Evolutionary conservation across 2,113 vertebrate species (phyloP).

Genomic region (Maccullochella peelii): DNA sequence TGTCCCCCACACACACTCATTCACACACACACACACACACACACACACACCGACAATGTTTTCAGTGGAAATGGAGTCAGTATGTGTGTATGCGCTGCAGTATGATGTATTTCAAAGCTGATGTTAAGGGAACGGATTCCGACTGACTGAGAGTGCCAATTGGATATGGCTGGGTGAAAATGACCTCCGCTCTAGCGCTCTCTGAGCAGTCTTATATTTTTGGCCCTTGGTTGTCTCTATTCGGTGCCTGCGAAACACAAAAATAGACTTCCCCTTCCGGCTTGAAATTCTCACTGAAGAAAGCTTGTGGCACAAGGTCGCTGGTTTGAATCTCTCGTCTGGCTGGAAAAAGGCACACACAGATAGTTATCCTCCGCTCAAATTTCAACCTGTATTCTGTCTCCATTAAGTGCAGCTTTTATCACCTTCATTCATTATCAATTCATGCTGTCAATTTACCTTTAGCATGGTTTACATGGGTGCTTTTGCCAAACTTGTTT

Average conservation of each 20-base stretch:
- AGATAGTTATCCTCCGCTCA: background rate
- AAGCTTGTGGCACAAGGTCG: background rate
- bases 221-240: constrained; percentile 14
- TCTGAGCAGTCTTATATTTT: constrained; percentile 31
- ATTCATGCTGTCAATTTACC: background rate
- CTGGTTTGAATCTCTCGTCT: background rate
- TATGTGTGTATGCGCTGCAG: constrained; percentile 32
- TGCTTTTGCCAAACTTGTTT: background rate
- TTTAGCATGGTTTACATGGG: background rate
- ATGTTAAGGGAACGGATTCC: constrained; percentile 65
- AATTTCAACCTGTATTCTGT: background rate
- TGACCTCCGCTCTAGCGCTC: constrained; percentile 45
- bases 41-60: constrained; percentile 16
- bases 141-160: constrained; percentile 56
- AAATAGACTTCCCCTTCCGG: background rate
- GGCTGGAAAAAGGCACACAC: background rate
- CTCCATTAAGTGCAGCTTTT: background rate
- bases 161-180: constrained; percentile 61
- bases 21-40: constrained; percentile 26
- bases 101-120: constrained; percentile 57
- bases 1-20: constrained; percentile 21
- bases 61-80: constrained; percentile 55
- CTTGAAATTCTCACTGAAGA: background rate
- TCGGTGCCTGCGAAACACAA: constrained; percentile 5
- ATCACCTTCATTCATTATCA: background rate